phyloP scores from a whole-genome alignment of 2,797 vertebrate genomes.

The Sparidentex hasta region DNA sequence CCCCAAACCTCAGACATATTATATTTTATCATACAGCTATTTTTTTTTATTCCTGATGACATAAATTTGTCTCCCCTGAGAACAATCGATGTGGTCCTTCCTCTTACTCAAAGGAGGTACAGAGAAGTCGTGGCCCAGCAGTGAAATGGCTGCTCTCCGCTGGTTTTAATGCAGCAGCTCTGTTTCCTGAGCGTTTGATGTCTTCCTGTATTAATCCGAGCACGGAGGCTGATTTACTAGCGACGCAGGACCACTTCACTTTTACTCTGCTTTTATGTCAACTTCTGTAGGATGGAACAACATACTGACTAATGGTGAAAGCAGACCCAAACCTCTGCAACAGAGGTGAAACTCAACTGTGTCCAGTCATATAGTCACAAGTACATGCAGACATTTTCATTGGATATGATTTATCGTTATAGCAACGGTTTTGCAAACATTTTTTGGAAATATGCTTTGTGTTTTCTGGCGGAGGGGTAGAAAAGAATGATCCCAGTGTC shows the following conservation, averaged over 20 bases:
- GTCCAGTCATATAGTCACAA: slow-evolving; percentile 26
- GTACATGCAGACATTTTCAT: slow-evolving; percentile 49
- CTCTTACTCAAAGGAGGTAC: slow-evolving; percentile 25
- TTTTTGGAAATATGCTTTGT: neutral
- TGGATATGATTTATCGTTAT: slow-evolving; percentile 46
- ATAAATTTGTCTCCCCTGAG: slow-evolving; percentile 15
- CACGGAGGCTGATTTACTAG: slow-evolving; percentile 70
- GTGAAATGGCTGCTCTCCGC: slow-evolving; percentile 11
- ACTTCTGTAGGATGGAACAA: slow-evolving; percentile 53
- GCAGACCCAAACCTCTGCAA: slow-evolving; percentile 61
- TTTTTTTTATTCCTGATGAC: slow-evolving; percentile 40
- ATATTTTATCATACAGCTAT: slow-evolving; percentile 4
- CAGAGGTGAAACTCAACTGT: slow-evolving; percentile 25
- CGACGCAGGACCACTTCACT: slow-evolving; percentile 61
- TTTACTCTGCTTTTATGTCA: slow-evolving; percentile 59
- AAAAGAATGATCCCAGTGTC: neutral
- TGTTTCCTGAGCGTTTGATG: slow-evolving; percentile 63
- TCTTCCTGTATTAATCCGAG: slow-evolving; percentile 65
- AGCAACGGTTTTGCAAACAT: neutral
- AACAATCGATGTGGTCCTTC: neutral
- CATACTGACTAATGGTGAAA: slow-evolving; percentile 67
- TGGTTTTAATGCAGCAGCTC: slow-evolving; percentile 43
- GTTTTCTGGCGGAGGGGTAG: neutral
- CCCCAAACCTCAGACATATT: slow-evolving; percentile 18
- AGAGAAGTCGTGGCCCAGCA: slow-evolving; percentile 9